Base-by-base conservation (phyloP, 2,113 vertebrate species). In the Narcine bancroftii region DNA sequence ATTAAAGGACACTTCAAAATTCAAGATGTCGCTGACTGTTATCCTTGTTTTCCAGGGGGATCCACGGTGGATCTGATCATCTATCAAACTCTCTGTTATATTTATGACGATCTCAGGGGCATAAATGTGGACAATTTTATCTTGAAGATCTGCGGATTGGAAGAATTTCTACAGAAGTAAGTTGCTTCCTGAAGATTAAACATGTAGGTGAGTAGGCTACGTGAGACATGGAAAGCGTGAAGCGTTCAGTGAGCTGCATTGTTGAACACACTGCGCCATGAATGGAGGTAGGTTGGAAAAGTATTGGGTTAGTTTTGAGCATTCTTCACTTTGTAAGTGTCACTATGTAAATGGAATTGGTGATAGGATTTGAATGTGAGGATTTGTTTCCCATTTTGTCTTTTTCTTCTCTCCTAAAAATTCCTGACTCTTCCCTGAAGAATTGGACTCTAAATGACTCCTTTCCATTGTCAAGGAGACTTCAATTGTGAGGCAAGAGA, bases 91-190 rank as follows among this genome's bases (percentile, higher is more conserved):
- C 95, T 99, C 93, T 99, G 98, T 93, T 99, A 98, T 91, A 97
- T 97, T 19, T 97, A 97, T 6, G 97, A 99, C 0, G 97, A 99
- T 72, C 96, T 99, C 93, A 95, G 95, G 33, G 89, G 95, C 6
- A 83, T 98, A 2, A 95, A 98, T 0, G 96, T 99, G 1, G 95
- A 95, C 6, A 95, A 96, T 92, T 97, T 96, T 0, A 94, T 97
- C 92, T 95, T 97, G 66, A 97, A 97, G 92, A 95, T 96, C 73
- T 97, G 96, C 1, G 96, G 96, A 29, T 93, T 96, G 81, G 96
- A 97, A 93, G 98, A 99, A 94, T 99, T 97, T 94, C 96, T 99
- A 89, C 96, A 96, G 95, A 99, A 98, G 99, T 99, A 95, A 97
- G 98, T 92, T 92, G 0, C 36, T 50, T 60, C 24, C 39, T 72